Percentiles rank a stretch among this genome's conserved stretches.
These are phyloP conservation scores for Knipowitschia caucasica DNA, from an alignment of 2,797 vertebrate genomes.

Conservation along the genomic window DNA sequence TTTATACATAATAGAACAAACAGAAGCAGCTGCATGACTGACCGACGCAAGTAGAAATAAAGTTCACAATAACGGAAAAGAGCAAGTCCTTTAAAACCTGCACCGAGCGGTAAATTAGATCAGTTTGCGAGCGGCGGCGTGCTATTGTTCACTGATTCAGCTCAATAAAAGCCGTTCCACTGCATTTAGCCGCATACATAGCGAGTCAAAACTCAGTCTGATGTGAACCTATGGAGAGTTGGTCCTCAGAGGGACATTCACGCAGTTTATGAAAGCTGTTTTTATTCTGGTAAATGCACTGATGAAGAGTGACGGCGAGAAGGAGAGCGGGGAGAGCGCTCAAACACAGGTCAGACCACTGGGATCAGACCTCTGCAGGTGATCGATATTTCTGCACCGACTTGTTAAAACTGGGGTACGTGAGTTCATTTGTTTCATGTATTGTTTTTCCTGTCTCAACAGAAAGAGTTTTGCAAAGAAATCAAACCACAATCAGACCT, in stretches of 20 bases:
- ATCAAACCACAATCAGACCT: too few relatives aligned
- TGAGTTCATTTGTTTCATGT: too few relatives aligned
- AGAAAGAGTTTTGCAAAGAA: too few relatives aligned
- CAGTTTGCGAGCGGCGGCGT: background rate
- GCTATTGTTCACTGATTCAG: constrained; percentile 7
- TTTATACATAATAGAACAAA: background rate
- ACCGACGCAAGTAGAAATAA: background rate
- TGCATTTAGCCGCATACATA: background rate
- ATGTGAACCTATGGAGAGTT: constrained; percentile 40
- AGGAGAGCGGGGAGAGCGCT: constrained; percentile 30
- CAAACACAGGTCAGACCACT: constrained; percentile 34
- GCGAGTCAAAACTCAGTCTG: constrained; percentile 28
- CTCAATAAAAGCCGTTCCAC: constrained; percentile 1
- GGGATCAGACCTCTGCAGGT: constrained; percentile 28
- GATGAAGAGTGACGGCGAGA: constrained; percentile 62
- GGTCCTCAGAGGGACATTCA: constrained; percentile 44
- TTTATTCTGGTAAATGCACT: constrained; percentile 58
- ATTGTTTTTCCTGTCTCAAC: too few relatives aligned
- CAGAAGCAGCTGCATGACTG: background rate
- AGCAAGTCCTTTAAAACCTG: constrained; percentile 1
- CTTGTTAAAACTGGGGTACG: too few relatives aligned
- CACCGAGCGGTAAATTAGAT: constrained; percentile 4
- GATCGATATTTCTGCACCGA: constrained; percentile 20
- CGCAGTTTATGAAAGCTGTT: constrained; percentile 64
- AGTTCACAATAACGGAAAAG: background rate